phyloP scores from a whole-genome alignment of 2,113 vertebrate species.

The Elephantulus edwardii region DNA sequence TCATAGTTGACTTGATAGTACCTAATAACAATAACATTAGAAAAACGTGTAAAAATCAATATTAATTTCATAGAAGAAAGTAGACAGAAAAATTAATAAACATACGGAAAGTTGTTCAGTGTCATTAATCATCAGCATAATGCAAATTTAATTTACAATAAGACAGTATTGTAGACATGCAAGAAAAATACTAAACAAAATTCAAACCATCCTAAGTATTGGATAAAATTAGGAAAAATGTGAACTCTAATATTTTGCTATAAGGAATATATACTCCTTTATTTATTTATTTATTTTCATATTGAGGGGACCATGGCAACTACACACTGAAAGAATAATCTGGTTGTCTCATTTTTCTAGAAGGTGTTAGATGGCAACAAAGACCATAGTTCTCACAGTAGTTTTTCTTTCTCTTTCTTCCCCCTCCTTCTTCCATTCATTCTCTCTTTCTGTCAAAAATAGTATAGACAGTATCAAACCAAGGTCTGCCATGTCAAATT shows the following conservation, averaged over 20 bases:
- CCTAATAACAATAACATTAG: no score
- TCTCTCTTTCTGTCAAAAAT: slow-evolving; percentile 57
- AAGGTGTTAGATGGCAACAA: slow-evolving; percentile 59
- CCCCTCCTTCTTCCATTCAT: not conserved
- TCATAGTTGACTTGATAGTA: no score
- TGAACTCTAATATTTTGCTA: not conserved
- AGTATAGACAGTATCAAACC: slow-evolving; percentile 65
- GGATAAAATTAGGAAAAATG: not conserved
- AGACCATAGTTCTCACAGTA: slow-evolving; percentile 18
- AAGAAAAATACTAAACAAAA: not conserved
- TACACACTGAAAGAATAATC: not conserved
- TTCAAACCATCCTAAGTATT: not conserved
- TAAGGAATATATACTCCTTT: not conserved
- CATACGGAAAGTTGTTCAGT: not conserved
- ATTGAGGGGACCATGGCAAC: not conserved
- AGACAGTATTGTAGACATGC: not conserved
- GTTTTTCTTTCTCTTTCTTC: slow-evolving; percentile 61
- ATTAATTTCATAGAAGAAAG: not conserved
- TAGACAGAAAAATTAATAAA: not conserved
- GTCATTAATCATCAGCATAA: not conserved
- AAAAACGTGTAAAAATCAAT: slow-evolving; percentile 5
- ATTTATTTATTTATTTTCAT: slow-evolving; percentile 26
- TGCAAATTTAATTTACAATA: not conserved
- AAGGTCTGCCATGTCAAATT: slow-evolving; percentile 61
- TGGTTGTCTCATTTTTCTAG: slow-evolving; percentile 52